Evolutionary conservation across 2,888 invertebrate species (phyloP), one percentile per base, ranked within the genome.

Genomic region (Thumatha senex): DNA sequence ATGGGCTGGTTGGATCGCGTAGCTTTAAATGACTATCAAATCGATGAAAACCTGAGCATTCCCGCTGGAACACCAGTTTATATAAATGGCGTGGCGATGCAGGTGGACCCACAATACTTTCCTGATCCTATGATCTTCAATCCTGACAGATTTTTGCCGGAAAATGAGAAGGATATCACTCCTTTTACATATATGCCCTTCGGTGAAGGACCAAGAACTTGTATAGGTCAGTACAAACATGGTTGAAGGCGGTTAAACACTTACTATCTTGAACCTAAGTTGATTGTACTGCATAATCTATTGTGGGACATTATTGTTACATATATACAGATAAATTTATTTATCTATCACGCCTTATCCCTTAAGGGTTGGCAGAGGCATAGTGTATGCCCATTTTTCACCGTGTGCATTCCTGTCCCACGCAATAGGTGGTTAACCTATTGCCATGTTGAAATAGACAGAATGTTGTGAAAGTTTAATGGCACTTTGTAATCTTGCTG

Each of bases 381-480:
- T n/a, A n/a, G n/a, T n/a, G n/a, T n/a, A n/a, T n/a, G n/a, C n/a
- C n/a, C n/a, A n/a, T n/a, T n/a, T n/a, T n/a, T n/a, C n/a, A n/a
- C n/a, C n/a, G n/a, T n/a, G n/a, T n/a, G n/a, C n/a, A n/a, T n/a
- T n/a, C n/a, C n/a, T n/a, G n/a, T n/a, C n/a, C n/a, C n/a, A n/a
- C n/a, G n/a, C n/a, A n/a, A n/a, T n/a, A n/a, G n/a, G n/a, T n/a
- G n/a, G n/a, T n/a, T n/a, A n/a, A n/a, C n/a, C n/a, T n/a, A n/a
- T n/a, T n/a, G n/a, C n/a, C n/a, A n/a, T n/a, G n/a, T n/a, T n/a
- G n/a, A n/a, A n/a, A n/a, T n/a, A n/a, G n/a, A n/a, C n/a, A 54
- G 98, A 99, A 82, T 99, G 99, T 80, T 99, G 99, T 85, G 99
- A 99, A 88, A 94, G 98, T 0, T 88, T 99, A 4, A 95, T 99